phyloP scores from a whole-genome alignment of 2,888 invertebrate species.

The Tipula lateralis region DNA sequence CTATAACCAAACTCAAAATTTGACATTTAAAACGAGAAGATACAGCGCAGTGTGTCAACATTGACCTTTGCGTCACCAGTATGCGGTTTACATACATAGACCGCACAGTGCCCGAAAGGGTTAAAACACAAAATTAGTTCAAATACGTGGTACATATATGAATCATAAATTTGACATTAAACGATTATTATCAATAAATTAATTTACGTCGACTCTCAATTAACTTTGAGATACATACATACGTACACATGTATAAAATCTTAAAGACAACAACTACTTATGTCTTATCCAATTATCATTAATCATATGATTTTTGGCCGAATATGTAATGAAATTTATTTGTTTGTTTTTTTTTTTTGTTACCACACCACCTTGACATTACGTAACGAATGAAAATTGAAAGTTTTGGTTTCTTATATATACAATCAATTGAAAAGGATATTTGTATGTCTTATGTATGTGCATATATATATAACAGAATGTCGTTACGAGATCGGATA shows the following conservation, averaged over 20 bases:
- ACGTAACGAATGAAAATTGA: background rate
- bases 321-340: background rate
- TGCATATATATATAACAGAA: too few species aligned
- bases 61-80: background rate
- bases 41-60: background rate
- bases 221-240: background rate
- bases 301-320: background rate
- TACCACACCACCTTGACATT: background rate
- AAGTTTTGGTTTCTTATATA: background rate
- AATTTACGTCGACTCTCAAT: background rate
- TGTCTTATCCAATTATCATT: constrained; percentile 15
- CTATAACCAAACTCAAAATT: too few species aligned
- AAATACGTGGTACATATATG: background rate
- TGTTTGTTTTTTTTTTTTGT: too few species aligned
- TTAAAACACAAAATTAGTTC: background rate
- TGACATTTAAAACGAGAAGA: background rate
- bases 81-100: background rate
- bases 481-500: too few species aligned
- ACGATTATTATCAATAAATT: background rate
- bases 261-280: background rate
- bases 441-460: background rate
- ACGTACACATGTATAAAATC: background rate
- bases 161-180: constrained; percentile 19
- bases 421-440: background rate
- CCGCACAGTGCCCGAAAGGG: background rate